Conservation (phyloP, 2,113 vertebrate genomes). For the Nymphicus hollandicus region DNA sequence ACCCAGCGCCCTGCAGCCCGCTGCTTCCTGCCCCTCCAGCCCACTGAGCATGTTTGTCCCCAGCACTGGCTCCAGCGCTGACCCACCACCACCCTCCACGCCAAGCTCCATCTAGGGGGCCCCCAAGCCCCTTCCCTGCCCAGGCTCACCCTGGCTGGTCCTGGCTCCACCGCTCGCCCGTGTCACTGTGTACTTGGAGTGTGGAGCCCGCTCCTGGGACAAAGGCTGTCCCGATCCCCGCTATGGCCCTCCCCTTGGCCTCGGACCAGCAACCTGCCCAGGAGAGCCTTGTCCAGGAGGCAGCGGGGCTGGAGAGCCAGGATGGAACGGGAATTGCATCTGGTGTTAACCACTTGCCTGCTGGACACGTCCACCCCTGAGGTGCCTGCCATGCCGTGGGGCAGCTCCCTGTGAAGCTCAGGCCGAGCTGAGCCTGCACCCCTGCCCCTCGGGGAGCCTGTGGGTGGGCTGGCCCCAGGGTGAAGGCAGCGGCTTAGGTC, state of each 20-base stretch:
- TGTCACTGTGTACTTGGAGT: neutral
- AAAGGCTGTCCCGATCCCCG: neutral
- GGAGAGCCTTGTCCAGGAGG: neutral
- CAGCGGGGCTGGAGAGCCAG: neutral
- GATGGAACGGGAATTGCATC: neutral
- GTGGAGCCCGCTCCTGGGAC: neutral
- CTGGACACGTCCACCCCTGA: neutral
- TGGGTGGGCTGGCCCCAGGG: neutral
- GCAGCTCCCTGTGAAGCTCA: neutral
- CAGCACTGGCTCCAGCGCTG: neutral
- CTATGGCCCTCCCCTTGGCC: constrained; percentile 49
- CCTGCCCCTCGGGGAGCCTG: neutral
- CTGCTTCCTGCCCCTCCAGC: neutral
- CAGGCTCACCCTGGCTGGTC: neutral
- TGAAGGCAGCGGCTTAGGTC: neutral
- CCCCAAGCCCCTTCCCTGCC: neutral
- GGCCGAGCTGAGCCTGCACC: rapidly evolving
- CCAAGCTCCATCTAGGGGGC: neutral
- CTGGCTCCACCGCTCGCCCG: neutral
- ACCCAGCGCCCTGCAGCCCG: neutral
- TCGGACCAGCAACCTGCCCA: constrained; percentile 42
- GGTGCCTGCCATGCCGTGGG: neutral
- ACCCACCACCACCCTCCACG: neutral
- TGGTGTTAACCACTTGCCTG: neutral
- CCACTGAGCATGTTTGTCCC: rapidly evolving